Evolutionary conservation across 2,888 invertebrate genomes (phyloP).

Genomic region (Sisyra terminalis): DNA sequence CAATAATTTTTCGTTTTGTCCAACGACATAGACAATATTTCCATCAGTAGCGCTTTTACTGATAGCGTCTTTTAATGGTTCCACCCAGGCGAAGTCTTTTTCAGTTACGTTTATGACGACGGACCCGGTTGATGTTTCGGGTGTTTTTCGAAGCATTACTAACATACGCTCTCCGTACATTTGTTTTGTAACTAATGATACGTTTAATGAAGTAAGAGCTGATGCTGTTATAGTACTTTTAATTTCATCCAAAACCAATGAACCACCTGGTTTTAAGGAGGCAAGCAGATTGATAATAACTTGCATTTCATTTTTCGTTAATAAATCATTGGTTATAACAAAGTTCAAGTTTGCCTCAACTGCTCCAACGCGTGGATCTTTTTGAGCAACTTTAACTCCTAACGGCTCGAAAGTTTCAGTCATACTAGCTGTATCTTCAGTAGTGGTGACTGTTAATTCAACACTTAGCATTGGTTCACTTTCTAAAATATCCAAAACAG

Average conservation of each 20-base stretch:
- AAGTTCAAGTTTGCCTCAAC: conserved; percentile 54
- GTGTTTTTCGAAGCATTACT: conserved; percentile 44
- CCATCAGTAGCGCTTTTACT: conserved; percentile 41
- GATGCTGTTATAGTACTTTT: conserved; percentile 27
- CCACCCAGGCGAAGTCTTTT: conserved; percentile 64
- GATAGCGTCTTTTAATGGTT: conserved; percentile 58
- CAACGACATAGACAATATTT: conserved; percentile 47
- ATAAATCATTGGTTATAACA: conserved; percentile 45
- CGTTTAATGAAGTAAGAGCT: conserved; percentile 24
- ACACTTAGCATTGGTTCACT: conserved; percentile 56
- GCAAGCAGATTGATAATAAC: conserved; percentile 39
- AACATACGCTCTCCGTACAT: conserved; percentile 44
- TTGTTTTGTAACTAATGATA: conserved; percentile 43
- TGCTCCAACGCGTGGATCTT: conserved; percentile 39
- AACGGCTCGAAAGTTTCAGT: conserved; percentile 35
- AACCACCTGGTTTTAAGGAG: conserved; percentile 50
- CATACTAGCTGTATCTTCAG: conserved; percentile 35
- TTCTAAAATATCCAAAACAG: conserved; percentile 44
- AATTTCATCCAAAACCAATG: conserved; percentile 51
- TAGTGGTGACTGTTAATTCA: conserved; percentile 40
- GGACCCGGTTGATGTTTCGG: conserved; percentile 22
- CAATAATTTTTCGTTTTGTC: conserved; percentile 46
- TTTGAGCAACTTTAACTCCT: conserved; percentile 44
- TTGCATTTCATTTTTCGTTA: conserved; percentile 33
- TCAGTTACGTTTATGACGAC: conserved; percentile 51